A percentile compares a stretch with the other conserved stretches of the same genome.
phyloP scores from a whole-genome alignment of 2,113 vertebrate species.

The Sinocyclocheilus grahami region DNA sequence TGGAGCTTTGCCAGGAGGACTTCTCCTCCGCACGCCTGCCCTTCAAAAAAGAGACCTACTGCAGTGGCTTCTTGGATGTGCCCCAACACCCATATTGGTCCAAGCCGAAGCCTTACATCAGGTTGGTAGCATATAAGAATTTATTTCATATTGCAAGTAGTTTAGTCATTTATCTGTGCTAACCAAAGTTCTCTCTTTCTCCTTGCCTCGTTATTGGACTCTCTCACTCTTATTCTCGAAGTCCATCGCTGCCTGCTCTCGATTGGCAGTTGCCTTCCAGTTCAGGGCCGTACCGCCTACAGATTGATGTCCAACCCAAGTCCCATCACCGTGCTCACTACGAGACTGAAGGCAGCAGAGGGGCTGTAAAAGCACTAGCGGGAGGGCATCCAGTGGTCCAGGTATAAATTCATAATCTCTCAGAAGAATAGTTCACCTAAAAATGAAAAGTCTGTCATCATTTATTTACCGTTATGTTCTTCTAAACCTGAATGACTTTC shows the following conservation, averaged over 20 bases:
- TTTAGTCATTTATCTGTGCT: not conserved
- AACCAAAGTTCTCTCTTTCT: slow-evolving; percentile 12
- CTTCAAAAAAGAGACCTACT: slow-evolving; percentile 88
- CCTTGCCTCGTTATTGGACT: no score
- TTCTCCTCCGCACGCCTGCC: slow-evolving; percentile 78
- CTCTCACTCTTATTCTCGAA: slow-evolving; percentile 55
- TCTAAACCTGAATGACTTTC: not conserved
- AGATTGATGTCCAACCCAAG: slow-evolving; percentile 95
- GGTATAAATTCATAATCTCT: slow-evolving; percentile 63
- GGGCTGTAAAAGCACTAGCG: slow-evolving; percentile 92
- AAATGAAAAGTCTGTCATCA: not conserved
- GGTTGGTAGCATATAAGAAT: slow-evolving; percentile 69
- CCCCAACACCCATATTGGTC: slow-evolving; percentile 92
- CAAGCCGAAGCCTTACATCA: slow-evolving; percentile 90
- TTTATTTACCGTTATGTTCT: not conserved
- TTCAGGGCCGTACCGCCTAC: slow-evolving; percentile 91
- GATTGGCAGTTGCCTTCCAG: slow-evolving; percentile 97
- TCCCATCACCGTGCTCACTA: slow-evolving; percentile 98
- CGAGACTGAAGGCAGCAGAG: slow-evolving; percentile 95
- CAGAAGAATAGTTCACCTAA: not conserved
- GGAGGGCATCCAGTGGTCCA: slow-evolving; percentile 93
- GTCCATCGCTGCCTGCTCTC: slow-evolving; percentile 92
- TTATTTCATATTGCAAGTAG: not conserved
- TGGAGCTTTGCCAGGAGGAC: slow-evolving; percentile 81
- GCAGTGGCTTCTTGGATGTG: slow-evolving; percentile 88